Evolutionary conservation across 1,140 invertebrate genomes (phyloP).

Genomic region (Ladona fulva): DNA sequence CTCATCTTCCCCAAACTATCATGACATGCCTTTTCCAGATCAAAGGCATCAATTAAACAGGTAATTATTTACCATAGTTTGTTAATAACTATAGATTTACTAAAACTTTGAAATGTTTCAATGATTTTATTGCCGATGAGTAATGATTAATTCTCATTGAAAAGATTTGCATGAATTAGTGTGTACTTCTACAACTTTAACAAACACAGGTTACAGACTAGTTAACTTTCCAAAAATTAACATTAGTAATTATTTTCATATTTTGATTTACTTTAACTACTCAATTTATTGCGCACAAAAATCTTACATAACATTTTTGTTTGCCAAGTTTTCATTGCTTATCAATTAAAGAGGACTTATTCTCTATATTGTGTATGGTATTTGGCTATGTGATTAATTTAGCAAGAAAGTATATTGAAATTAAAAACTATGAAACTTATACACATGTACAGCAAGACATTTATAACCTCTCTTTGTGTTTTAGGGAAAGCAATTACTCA

Average conservation of each 20-base stretch:
- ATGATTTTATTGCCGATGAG: constrained; percentile 2
- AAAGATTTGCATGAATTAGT: constrained; percentile 10
- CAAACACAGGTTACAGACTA: not conserved
- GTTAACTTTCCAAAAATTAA: constrained; percentile 14
- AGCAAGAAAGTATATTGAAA: not conserved
- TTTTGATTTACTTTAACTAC: constrained; percentile 3
- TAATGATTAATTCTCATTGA: constrained; percentile 5
- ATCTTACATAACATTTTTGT: not conserved
- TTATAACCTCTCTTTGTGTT: constrained; percentile 10
- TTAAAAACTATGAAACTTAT: not conserved
- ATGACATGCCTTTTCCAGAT: constrained; percentile 61
- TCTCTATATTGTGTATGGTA: not conserved
- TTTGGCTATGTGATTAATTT: not conserved
- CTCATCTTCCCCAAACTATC: constrained; percentile 40
- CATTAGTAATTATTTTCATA: not conserved
- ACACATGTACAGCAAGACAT: constrained; percentile 1
- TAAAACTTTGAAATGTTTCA: not conserved
- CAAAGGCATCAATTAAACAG: constrained; percentile 51
- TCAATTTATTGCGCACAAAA: not conserved
- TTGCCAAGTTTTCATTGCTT: not conserved
- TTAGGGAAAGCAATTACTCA: constrained; percentile 9
- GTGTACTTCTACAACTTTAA: constrained; percentile 4
- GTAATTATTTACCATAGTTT: constrained; percentile 26
- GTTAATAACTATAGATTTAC: not conserved
- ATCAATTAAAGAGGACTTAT: not conserved